phyloP scores from a whole-genome alignment of 2,113 vertebrate genomes.

The Trochalopteron elliotii region DNA sequence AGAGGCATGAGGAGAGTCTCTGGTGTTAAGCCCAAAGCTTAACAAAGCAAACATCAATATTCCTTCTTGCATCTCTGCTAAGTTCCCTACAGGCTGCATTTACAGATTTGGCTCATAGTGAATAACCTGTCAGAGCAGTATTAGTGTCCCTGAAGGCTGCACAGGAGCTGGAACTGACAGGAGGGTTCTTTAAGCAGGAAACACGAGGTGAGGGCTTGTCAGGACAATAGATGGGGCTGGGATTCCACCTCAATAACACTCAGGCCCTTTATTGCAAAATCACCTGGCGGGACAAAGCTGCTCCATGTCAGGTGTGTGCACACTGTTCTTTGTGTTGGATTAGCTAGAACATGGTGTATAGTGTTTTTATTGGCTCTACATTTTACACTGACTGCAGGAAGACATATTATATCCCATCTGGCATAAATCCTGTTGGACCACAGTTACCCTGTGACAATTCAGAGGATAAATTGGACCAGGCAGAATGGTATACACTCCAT shows the following conservation, averaged over 20 bases:
- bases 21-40: neutral
- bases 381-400: neutral
- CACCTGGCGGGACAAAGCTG: conserved; percentile 12
- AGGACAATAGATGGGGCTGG: neutral
- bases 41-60: neutral
- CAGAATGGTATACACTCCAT: neutral
- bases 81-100: neutral
- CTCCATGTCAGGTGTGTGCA: neutral
- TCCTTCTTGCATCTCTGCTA: neutral
- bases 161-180: neutral
- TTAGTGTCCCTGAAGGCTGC: neutral
- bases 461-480: neutral
- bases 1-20: neutral
- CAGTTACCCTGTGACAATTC: conserved; percentile 6
- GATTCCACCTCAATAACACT: neutral
- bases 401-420: neutral
- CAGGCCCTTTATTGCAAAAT: neutral
- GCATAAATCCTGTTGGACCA: neutral
- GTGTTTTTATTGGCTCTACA: conserved; percentile 10
- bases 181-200: neutral
- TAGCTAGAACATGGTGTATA: neutral
- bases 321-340: conserved; percentile 18
- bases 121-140: neutral
- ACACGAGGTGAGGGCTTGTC: neutral
- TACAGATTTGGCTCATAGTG: neutral